Conservation (phyloP, 2,888 invertebrate genomes). For the Hydroisotoma schaefferi region DNA sequence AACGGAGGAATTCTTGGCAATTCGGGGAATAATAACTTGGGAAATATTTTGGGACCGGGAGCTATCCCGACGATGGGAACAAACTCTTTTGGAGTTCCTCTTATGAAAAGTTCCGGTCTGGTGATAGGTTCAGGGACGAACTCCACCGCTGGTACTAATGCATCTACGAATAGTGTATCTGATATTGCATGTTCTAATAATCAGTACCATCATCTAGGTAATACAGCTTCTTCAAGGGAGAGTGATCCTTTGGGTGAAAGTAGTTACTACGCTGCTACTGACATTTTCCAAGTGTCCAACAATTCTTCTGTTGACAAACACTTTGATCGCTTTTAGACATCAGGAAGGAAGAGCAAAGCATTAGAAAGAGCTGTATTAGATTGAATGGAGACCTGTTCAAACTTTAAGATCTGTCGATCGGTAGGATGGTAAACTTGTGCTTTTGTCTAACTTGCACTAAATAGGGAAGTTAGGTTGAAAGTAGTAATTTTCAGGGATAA, state of each 20-base stretch:
- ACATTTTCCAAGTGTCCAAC: constrained; percentile 47
- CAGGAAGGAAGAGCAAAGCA: no score
- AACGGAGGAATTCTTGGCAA: constrained; percentile 13
- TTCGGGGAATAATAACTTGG: constrained; percentile 8
- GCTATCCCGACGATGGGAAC: no score
- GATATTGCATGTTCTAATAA: constrained; percentile 30
- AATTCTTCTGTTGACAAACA: constrained; percentile 47
- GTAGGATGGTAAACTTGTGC: no score
- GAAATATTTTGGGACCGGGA: background rate
- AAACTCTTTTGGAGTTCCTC: constrained; percentile 19
- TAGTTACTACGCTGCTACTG: constrained; percentile 49
- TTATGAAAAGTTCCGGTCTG: constrained; percentile 35
- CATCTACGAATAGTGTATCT: constrained; percentile 23
- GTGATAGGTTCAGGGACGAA: constrained; percentile 21
- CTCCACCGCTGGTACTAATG: constrained; percentile 19
- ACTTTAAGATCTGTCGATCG: no score
- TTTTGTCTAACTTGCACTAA: no score
- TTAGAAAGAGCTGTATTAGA: no score
- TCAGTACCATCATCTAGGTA: constrained; percentile 11
- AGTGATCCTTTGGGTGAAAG: constrained; percentile 36
- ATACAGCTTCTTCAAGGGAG: no score
- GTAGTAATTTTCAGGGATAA: no score
- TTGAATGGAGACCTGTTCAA: no score
- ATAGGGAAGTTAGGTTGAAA: no score
- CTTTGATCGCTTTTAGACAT: constrained; percentile 46